These are phyloP conservation scores for Hermaeophaga mercurialis DNA, from an alignment of 2,888 invertebrate genomes.

Conservation along the genomic window DNA sequence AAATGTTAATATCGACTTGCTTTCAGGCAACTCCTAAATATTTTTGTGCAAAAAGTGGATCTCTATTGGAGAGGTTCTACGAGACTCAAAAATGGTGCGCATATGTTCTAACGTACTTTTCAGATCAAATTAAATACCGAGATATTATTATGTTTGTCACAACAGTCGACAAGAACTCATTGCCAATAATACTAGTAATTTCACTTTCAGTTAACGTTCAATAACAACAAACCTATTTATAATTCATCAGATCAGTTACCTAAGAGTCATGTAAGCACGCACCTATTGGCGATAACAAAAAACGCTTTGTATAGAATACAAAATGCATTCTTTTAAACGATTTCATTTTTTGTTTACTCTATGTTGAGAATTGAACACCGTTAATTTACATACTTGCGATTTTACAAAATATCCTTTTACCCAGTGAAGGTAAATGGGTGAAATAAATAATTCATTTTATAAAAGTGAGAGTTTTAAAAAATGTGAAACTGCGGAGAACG, in stretches of 20 bases:
- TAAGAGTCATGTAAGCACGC: constrained; percentile 21
- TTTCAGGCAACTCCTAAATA: too few relatives aligned
- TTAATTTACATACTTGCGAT: neutral
- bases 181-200: constrained; percentile 1
- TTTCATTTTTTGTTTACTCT: neutral
- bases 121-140: too few relatives aligned
- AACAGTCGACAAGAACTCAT: too few relatives aligned
- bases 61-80: too few relatives aligned
- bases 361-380: neutral
- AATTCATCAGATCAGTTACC: constrained; percentile 19
- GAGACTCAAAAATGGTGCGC: too few relatives aligned
- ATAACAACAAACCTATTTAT: constrained; percentile 8
- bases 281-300: constrained; percentile 6
- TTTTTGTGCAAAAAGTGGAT: too few relatives aligned
- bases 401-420: neutral
- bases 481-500: neutral
- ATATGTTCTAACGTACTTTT: too few relatives aligned
- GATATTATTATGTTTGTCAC: too few relatives aligned
- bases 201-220: constrained; percentile 8
- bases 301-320: neutral
- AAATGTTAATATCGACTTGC: too few relatives aligned
- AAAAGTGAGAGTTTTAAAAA: neutral
- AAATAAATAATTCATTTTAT: constrained; percentile 1
- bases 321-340: neutral
- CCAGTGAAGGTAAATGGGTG: neutral